phyloP scores from a whole-genome alignment of 2,113 vertebrate genomes.

The Athene noctua region DNA sequence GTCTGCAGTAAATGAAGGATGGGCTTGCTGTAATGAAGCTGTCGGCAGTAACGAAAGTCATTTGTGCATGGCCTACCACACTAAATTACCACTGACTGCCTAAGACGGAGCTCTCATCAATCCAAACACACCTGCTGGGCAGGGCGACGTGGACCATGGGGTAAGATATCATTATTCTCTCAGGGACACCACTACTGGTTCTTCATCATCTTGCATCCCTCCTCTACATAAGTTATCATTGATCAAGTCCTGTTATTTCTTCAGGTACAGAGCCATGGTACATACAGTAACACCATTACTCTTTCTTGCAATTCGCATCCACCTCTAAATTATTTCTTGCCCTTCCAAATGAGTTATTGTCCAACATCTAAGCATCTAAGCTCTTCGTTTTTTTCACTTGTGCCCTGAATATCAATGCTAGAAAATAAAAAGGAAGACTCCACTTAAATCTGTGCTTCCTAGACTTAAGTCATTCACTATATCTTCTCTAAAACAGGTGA shows the following conservation, averaged over 20 bases:
- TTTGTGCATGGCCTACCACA: conserved; percentile 56
- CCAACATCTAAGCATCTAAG: neutral
- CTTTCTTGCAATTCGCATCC: conserved; percentile 54
- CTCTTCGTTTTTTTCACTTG: neutral
- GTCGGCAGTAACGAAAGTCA: conserved; percentile 44
- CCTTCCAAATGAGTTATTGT: conserved; percentile 56
- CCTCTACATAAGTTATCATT: conserved; percentile 43
- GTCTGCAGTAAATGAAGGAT: conserved; percentile 65
- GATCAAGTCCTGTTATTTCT: conserved; percentile 71
- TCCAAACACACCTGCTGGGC: conserved; percentile 52
- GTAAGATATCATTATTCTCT: conserved; percentile 62
- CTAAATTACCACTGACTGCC: conserved; percentile 63
- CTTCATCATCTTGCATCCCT: conserved; percentile 60
- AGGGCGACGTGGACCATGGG: neutral
- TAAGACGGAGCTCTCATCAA: conserved; percentile 59
- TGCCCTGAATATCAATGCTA: conserved; percentile 18
- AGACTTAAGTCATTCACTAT: neutral
- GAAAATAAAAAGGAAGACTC: neutral
- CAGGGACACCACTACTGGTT: conserved; percentile 25
- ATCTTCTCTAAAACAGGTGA: neutral
- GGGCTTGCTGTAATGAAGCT: conserved; percentile 69
- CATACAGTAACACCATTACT: conserved; percentile 56
- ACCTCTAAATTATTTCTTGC: conserved; percentile 63
- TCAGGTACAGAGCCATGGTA: conserved; percentile 37
- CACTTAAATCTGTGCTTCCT: neutral